A percentile compares a stretch with the other conserved stretches of the same genome.
Conservation (phyloP, 2,797 vertebrate genomes). For the Fringilla coelebs region DNA sequence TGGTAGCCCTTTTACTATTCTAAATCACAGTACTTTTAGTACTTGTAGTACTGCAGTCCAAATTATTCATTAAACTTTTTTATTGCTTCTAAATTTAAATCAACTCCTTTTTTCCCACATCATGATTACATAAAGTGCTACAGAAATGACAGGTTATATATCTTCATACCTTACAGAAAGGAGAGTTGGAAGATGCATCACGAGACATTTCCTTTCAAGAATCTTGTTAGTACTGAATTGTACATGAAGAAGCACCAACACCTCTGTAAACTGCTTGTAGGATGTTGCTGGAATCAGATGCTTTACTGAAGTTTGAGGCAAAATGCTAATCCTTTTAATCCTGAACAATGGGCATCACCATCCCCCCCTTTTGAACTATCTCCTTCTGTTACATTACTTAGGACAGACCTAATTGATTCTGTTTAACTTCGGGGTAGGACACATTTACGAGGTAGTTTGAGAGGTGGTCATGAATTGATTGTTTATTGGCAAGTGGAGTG, state of each 20-base stretch:
- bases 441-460: neutral
- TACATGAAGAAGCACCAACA: neutral
- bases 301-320: neutral
- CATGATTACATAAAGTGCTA: neutral
- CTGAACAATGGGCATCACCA: neutral
- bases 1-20: neutral
- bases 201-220: neutral
- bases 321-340: neutral
- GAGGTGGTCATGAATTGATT: neutral
- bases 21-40: neutral
- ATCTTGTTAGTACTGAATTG: neutral
- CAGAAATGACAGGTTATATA: fast-evolving
- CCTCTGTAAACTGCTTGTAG: neutral
- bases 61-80: neutral
- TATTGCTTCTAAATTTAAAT: neutral
- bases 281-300: neutral
- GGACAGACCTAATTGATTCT: neutral
- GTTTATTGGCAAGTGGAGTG: neutral
- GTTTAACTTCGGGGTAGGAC: neutral
- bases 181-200: neutral
- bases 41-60: neutral
- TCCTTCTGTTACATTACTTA: neutral
- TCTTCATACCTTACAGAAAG: neutral
- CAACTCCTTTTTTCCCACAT: neutral
- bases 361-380: fast-evolving